phyloP scores from a whole-genome alignment of 2,113 vertebrate genomes.

The Murina feae region DNA sequence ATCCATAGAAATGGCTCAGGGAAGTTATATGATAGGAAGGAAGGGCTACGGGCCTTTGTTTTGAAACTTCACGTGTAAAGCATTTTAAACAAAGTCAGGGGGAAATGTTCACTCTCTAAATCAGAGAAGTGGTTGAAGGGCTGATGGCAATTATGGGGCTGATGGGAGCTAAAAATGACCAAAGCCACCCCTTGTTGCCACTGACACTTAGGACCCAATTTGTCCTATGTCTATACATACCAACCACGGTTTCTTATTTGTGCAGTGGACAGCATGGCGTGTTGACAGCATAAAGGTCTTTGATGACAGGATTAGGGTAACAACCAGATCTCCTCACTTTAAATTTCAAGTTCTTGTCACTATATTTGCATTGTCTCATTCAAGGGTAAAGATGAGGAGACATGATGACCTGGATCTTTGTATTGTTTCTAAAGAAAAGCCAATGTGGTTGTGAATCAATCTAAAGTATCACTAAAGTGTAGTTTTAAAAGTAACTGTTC shows the following conservation, averaged over 20 bases:
- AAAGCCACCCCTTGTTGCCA: neutral
- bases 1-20: neutral
- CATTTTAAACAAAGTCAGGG: neutral
- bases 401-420: neutral
- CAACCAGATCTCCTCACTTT: neutral
- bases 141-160: neutral
- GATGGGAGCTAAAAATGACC: neutral
- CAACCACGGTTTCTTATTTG: neutral
- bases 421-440: constrained; percentile 17
- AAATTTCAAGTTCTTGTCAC: neutral
- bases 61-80: neutral
- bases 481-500: neutral
- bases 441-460: neutral
- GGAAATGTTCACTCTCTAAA: neutral
- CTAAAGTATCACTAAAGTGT: neutral
- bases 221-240: neutral
- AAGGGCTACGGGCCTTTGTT: neutral
- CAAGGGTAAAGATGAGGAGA: neutral
- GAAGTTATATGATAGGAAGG: neutral
- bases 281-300: neutral
- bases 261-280: neutral
- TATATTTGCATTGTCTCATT: neutral
- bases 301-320: neutral
- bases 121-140: neutral
- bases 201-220: neutral